Base-by-base conservation (phyloP, 2,113 vertebrate genomes). In the Gallinago undulata region DNA sequence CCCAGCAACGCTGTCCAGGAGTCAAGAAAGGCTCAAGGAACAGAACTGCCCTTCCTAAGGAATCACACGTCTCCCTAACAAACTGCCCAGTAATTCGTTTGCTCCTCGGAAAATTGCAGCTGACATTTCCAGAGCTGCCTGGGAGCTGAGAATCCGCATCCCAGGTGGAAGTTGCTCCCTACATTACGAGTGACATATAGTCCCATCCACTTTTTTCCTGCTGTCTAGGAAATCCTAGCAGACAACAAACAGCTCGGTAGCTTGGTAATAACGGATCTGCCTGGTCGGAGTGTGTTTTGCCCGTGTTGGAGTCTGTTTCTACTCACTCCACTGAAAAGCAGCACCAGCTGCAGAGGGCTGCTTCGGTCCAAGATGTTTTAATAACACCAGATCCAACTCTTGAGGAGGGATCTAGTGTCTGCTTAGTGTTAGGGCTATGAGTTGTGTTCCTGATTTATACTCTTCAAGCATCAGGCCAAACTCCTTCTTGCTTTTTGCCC, bases 271-370 rank as follows among this genome's bases (percentile, higher is more conserved):
- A 31, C 39, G 43, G 30, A 62, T 37, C 53, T 64, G 84, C 57
- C 24, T 24, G 59, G 10, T 67, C 0, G 0, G n/a, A 76, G 45
- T 5, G 13, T 0, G 0, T 48, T 77, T 78, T 87, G 51, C 67
- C 79, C 11, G 0, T 43, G 30, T 11, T 88, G 51, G 10, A 72
- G 64, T 68, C 43, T 89, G 45, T 60, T 92, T 81, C 69, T 88
- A 43, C 81, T 81, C 47, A 43, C 51, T 45, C 11, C 51, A 15
- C 30, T 83, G 88, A 95, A 88, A 90, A 91, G 73, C 85, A 95
- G 87, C 76, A 92, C 55, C 85, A 96, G 87, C 79, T 94, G 82
- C 92, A 77, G 75, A 76, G 57, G 25, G 30, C 25, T 86, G 64
- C 51, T 85, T 27, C 16, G 67, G 68, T 50, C 64, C 73, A 70